A percentile compares a stretch with the other conserved stretches of the same genome.
Evolutionary conservation across 2,888 invertebrate genomes (phyloP).

Genomic region (Dryobotodes eremita): DNA sequence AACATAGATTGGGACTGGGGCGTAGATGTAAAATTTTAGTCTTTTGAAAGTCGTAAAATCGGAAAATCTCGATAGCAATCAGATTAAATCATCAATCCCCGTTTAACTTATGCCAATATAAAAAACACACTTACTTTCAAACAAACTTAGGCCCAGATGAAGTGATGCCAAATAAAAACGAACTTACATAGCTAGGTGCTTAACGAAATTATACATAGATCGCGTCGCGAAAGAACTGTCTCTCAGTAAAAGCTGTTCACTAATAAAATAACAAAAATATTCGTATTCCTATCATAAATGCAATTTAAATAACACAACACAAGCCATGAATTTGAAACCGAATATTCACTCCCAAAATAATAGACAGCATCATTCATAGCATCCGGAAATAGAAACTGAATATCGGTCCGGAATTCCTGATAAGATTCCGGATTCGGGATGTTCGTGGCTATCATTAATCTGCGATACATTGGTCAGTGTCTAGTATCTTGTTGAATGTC

Average conservation of each 20-base stretch:
- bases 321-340: neutral
- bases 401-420: slow-evolving; percentile 27
- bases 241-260: neutral
- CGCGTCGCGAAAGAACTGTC: neutral
- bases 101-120: neutral
- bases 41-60: neutral
- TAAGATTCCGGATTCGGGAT: slow-evolving; percentile 26
- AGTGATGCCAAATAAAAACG: neutral
- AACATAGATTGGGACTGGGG: neutral
- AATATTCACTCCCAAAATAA: slow-evolving; percentile 13
- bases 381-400: slow-evolving; percentile 7
- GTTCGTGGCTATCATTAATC: slow-evolving; percentile 17
- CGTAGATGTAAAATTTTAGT: neutral
- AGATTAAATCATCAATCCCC: neutral
- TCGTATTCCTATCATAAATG: neutral
- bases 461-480: slow-evolving; percentile 39
- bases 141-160: neutral
- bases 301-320: neutral
- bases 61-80: neutral
- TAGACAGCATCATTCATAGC: slow-evolving; percentile 1
- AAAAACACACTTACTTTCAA: neutral
- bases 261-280: neutral
- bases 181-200: neutral
- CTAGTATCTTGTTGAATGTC: slow-evolving; percentile 30
- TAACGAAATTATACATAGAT: neutral